These are phyloP conservation scores for Chaetorhynchus papuensis DNA, from an alignment of 2,113 vertebrate species.

Conservation along the genomic window DNA sequence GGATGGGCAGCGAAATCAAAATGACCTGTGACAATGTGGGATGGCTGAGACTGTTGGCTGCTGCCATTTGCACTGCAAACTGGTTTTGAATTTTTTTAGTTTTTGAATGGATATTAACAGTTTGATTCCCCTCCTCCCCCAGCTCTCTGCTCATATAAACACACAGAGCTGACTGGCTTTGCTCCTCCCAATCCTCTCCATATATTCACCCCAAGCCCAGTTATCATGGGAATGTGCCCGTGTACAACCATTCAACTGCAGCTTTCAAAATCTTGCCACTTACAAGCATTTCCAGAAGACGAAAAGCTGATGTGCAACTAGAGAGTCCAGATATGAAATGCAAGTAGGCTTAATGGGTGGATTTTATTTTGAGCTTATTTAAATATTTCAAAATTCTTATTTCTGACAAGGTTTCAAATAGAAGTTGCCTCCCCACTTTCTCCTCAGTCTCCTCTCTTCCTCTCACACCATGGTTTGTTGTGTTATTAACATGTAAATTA, in stretches of 20 bases:
- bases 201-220: background rate
- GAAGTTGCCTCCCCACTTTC: background rate
- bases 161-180: background rate
- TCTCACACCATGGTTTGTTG: background rate
- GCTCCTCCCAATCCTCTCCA: background rate
- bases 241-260: background rate
- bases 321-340: background rate
- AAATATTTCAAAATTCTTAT: background rate
- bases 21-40: background rate
- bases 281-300: background rate
- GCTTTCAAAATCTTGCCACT: background rate
- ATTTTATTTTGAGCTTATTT: background rate
- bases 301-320: background rate
- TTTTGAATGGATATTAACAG: background rate
- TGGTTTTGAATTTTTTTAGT: background rate
- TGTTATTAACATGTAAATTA: conserved; percentile 31
- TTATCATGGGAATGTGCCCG: background rate
- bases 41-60: background rate
- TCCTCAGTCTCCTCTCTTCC: background rate
- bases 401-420: background rate
- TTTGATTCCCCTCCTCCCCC: background rate
- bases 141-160: background rate
- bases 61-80: background rate
- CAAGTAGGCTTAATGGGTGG: background rate
- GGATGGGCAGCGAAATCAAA: background rate